Conservation (phyloP, 2,113 vertebrate species). For the Thomomys bottae region DNA sequence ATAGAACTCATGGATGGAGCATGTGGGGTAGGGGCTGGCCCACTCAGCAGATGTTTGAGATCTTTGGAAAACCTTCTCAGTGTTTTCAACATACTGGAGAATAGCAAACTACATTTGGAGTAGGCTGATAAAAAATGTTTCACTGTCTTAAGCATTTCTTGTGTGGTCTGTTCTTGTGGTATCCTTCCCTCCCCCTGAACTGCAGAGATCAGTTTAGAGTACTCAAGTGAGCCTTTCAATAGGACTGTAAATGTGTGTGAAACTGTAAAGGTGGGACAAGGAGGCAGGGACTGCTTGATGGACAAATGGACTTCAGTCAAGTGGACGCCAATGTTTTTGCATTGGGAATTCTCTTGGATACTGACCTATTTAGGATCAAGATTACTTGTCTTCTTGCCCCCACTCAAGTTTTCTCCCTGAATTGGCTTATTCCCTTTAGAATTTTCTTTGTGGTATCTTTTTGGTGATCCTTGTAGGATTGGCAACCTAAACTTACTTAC, state of each 20-base stretch:
- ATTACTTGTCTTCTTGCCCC: neutral
- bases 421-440: neutral
- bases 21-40: constrained; percentile 60
- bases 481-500: neutral
- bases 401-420: neutral
- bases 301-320: neutral
- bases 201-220: neutral
- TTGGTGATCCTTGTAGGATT: neutral
- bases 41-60: constrained; percentile 60
- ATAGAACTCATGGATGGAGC: constrained; percentile 72
- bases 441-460: neutral
- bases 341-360: neutral
- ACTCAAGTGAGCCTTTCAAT: neutral
- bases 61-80: constrained; percentile 65
- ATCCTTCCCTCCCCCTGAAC: constrained; percentile 47
- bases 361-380: neutral
- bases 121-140: constrained; percentile 61
- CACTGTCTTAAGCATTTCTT: constrained; percentile 63
- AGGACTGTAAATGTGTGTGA: neutral
- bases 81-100: constrained; percentile 71
- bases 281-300: neutral
- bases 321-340: neutral
- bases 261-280: neutral
- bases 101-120: constrained; percentile 57
- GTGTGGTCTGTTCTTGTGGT: constrained; percentile 60